A percentile compares a stretch with the other conserved stretches of the same genome.
These are phyloP conservation scores for Pseudotriccus pelzelni DNA, from an alignment of 2,797 vertebrate species.

Conservation along the genomic window DNA sequence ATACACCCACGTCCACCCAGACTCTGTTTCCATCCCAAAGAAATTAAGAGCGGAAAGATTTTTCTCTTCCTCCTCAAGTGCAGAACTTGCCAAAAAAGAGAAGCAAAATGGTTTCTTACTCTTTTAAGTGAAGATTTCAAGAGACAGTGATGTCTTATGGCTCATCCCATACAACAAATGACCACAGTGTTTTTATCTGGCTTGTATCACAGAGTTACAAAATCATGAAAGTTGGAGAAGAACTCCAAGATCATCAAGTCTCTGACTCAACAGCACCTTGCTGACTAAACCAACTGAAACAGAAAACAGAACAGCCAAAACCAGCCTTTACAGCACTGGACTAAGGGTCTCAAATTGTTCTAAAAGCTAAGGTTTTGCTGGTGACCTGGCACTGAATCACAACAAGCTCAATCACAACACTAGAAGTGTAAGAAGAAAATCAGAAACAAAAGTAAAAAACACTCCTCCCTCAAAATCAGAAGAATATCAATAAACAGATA, in stretches of 20 bases:
- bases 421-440: neutral
- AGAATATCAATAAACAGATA: neutral
- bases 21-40: neutral
- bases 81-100: neutral
- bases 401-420: neutral
- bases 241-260: neutral
- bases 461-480: neutral
- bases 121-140: neutral
- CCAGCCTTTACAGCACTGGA: rapidly evolving
- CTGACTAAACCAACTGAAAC: neutral
- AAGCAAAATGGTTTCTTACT: neutral
- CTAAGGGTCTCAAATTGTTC: neutral
- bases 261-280: neutral
- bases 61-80: neutral
- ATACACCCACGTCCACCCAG: too few species aligned
- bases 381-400: neutral
- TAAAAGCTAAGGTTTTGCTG: neutral
- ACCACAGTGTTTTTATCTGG: neutral
- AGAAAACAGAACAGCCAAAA: neutral
- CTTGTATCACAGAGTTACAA: neutral
- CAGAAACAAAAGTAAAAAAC: neutral
- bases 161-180: neutral
- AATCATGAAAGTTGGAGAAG: neutral
- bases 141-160: neutral
- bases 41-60: neutral